These are phyloP conservation scores for Epizoanthus fatuus DNA, from an alignment of 92 coral and sea anemone genomes.

Conservation along the genomic window DNA sequence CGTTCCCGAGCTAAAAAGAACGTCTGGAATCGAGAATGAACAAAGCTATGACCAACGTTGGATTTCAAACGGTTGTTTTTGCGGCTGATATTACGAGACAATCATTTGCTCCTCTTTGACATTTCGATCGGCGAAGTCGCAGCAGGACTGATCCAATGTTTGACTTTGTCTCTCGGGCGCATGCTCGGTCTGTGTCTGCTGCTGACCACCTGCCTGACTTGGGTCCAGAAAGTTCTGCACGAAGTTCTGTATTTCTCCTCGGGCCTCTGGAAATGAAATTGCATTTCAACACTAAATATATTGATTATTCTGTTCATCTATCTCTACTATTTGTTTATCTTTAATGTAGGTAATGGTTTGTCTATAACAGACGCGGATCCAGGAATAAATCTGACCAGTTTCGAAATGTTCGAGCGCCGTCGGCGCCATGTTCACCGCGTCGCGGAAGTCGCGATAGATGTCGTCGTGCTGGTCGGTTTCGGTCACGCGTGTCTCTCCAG, in stretches of 20 bases:
- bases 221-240: constrained; percentile 97
- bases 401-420: too few species aligned
- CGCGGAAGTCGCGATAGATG: too few species aligned
- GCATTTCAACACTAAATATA: neutral
- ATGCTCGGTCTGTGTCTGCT: constrained; percentile 46
- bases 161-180: constrained; percentile 32
- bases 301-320: neutral
- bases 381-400: too few species aligned
- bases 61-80: too few species aligned
- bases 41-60: too few species aligned
- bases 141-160: constrained; percentile 23
- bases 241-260: constrained; percentile 99
- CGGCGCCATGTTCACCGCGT: too few species aligned
- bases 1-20: too few species aligned
- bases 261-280: constrained; percentile 83
- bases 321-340: neutral
- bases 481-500: too few species aligned
- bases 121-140: constrained; percentile 13
- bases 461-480: too few species aligned
- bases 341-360: neutral
- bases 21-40: too few species aligned
- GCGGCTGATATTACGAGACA: constrained; percentile 6
- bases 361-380: too few species aligned
- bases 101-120: constrained; percentile 40
- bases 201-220: constrained; percentile 72